phyloP scores from a whole-genome alignment of 2,888 invertebrate genomes.

The Chymomyza procnemis region DNA sequence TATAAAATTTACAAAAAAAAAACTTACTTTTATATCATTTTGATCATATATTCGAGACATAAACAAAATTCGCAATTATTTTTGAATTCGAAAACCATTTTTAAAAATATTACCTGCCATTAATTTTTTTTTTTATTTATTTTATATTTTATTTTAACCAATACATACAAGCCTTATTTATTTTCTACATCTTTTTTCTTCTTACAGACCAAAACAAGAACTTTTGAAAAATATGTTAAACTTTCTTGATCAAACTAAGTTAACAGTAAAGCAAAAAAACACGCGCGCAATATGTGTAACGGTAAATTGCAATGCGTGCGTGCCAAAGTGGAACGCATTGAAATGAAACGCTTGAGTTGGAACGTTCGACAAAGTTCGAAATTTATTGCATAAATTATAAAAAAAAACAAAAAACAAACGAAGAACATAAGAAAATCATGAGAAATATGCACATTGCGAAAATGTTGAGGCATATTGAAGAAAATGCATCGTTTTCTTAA shows the following conservation, averaged over 20 bases:
- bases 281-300: constrained; percentile 49
- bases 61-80: not conserved
- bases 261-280: constrained; percentile 16
- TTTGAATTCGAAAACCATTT: not conserved
- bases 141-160: constrained; percentile 9
- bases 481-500: constrained; percentile 77
- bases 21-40: no score
- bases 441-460: constrained; percentile 27
- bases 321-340: constrained; percentile 44
- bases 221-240: not conserved
- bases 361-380: constrained; percentile 31
- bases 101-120: not conserved
- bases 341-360: constrained; percentile 38
- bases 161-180: constrained; percentile 47
- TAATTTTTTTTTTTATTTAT: constrained; percentile 7
- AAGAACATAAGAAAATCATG: constrained; percentile 7
- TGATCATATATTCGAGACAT: not conserved
- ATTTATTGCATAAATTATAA: not conserved
- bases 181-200: constrained; percentile 61
- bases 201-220: constrained; percentile 59
- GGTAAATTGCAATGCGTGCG: constrained; percentile 38
- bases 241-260: not conserved
- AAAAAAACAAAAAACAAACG: no score
- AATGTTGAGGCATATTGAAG: constrained; percentile 66
- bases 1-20: no score